Base-by-base conservation (phyloP, 2,113 vertebrate genomes). In the Lanius ludovicianus region DNA sequence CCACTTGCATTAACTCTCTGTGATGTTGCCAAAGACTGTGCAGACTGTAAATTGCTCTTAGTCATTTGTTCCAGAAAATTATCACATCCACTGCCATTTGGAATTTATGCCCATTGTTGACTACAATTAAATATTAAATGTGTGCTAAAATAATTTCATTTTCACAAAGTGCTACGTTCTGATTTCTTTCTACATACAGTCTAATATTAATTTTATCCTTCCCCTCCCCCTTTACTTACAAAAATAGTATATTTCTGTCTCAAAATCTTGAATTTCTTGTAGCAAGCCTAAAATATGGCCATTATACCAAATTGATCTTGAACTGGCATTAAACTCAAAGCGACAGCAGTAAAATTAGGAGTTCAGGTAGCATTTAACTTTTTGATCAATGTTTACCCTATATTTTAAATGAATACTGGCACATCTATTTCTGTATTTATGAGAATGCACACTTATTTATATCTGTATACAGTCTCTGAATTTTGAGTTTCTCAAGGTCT, bases 1-100 rank as follows among this genome's bases (percentile, higher is more conserved):
- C 76, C 76, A 69, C 57, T 95, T 69, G 50, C 87, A 97, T 96
- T 97, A 97, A 95, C 73, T 96, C 74, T 83, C 78, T 57, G 50
- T 92, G 90, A 87, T 89, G 73, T 35, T 97, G 96, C 96, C 96
- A 95, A 90, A 82, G 94, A 87, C 64, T 84, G 41, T 73, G 81
- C 79, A 52, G 64, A 91, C 67, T 85, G 41, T 49, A 97, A 97
- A 97, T 96, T 95, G 92, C 82, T 89, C 80, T 87, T 81, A 84
- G 94, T 93, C 92, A 83, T 93, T 97, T 96, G 85, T 97, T 97
- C 81, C 94, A 95, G 91, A 97, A 98, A 97, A 97, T 86, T 80
- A 96, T 93, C 89, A 59, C 91, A 94, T 94, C 84, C 50, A 84
- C 57, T 76, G 55, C 47, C 76, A 80, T 83, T 96, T 97, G 76